Evolutionary conservation across 2,888 invertebrate species (phyloP), one percentile per base, ranked within the genome.

Genomic region (Magallana nippona): DNA sequence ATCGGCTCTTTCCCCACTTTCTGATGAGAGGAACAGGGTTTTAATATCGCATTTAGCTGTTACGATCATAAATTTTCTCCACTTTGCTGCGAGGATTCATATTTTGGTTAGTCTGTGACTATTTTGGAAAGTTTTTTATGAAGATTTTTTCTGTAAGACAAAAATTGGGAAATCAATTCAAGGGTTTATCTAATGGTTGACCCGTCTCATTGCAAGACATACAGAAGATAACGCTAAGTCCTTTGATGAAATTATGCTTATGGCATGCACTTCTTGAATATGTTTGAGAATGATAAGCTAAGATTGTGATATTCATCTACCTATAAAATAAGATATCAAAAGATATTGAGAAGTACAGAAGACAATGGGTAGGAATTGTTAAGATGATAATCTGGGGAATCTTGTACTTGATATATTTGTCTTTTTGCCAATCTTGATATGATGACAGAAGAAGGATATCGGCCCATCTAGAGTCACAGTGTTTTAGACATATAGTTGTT

Each of bases 11-110:
- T 84, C 82, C 62, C 79, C 83, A 84, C 82, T 83, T 84, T 82
- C 63, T 77, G 84, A 84, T 78, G 84, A 84, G 84, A 77, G 84
- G 78, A 84, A 80, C 79, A 84, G 82, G 78, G 82, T 82, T 84
- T 84, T 86, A 82, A 86, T 86, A 83, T 84, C 84, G 62, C 85
- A 83, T 57, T 78, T 32, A 55, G 55, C 81, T 84, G 84, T 84
- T 60, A 82, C 81, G 81, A 84, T 81, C 84, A 19, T 84, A 84
- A 81, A 84, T 84, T 84, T 58, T 78, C 78, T 77, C 79, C 80
- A 83, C 83, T 83, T 83, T 79, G 63, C 79, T n/a, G 60, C 60
- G n/a, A 60, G 60, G n/a, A 60, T 60, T 60, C 27, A 22, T 56
- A 83, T 60, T 71, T 82, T 71, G 71, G 82, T 71, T 71, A 55